Base-by-base conservation (phyloP, 2,113 vertebrate genomes). In the Motacilla alba region DNA sequence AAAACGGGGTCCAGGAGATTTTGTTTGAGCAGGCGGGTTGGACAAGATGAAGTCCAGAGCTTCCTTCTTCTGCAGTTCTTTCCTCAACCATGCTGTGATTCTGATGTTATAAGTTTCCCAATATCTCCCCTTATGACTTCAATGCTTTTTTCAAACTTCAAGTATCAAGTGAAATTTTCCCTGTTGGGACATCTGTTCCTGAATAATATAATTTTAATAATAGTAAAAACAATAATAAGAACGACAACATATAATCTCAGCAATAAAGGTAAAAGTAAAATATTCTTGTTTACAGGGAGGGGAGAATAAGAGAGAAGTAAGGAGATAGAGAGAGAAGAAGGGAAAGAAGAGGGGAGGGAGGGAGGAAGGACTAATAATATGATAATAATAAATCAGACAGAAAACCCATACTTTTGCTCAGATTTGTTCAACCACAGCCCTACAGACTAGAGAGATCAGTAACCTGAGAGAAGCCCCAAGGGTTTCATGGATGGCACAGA, bases 291-390 rank as follows among this genome's bases (percentile, higher is more conserved):
- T 87, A 3, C 7, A 28, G 2, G 7, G 9, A 75, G 6, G 2
- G 8, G 11, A 68, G 7, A 30, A 44, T n/a, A 41, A 11, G 27
- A 50, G 13, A 18, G 6, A 87, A 13, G 14, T 3, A 35, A 26
- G 7, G 5, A 44, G 9, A 46, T 6, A 46, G 5, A 3, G 12
- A 68, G 5, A 10, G 1, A 60, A 19, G 44, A 9, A 73, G 4
- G 3, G 2, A 83, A 31, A 41, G 16, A 59, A 41, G 3, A 4
- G 27, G 2, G 2, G 10, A 58, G 5, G 2, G 7, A 63, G 18
- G 13, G 53, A 83, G 8, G 11, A 59, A 66, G 8, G 9, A 50
- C 8, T 31, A 15, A 50, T 33, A 73, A 23, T 16, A 20, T n/a
- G 31, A 24, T 20, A 49, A n/a, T 11, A 66, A 39, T 3, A 78